Percentiles rank a stretch among this genome's conserved stretches.
phyloP scores from a whole-genome alignment of 2,888 invertebrate genomes.

The Scelioninae gen. 2 region DNA sequence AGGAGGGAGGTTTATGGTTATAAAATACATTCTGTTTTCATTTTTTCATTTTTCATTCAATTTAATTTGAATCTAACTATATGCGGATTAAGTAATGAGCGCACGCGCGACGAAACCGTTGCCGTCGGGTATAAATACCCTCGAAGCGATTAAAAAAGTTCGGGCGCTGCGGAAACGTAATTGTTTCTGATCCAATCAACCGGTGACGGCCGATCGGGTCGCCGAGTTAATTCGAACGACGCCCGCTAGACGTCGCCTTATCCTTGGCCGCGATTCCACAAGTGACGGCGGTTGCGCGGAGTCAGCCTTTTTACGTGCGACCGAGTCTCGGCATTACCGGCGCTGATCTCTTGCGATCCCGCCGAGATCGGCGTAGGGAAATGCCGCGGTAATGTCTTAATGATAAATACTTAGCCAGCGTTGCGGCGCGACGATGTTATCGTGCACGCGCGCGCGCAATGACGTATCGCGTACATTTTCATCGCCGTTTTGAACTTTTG shows the following conservation, averaged over 20 bases:
- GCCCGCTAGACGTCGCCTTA: constrained; percentile 55
- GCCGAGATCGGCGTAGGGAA: constrained; percentile 38
- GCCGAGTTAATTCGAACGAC: constrained; percentile 58
- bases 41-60: no score
- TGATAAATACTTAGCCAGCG: constrained; percentile 46
- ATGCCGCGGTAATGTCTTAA: constrained; percentile 43
- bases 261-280: constrained; percentile 37
- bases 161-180: constrained; percentile 14
- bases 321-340: constrained; percentile 28
- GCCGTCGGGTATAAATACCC: no score
- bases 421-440: constrained; percentile 30
- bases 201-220: constrained; percentile 38
- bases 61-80: no score
- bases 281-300: constrained; percentile 35
- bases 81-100: no score
- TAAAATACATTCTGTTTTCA: no score
- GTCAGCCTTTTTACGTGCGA: constrained; percentile 52
- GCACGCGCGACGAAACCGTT: no score
- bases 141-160: background rate
- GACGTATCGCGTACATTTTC: constrained; percentile 24
- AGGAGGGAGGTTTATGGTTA: no score
- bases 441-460: constrained; percentile 12
- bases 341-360: constrained; percentile 42
- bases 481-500: constrained; percentile 1
- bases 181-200: constrained; percentile 23